Evolutionary conservation across 2,113 vertebrate species (phyloP).

Genomic region (Prolemur simus): DNA sequence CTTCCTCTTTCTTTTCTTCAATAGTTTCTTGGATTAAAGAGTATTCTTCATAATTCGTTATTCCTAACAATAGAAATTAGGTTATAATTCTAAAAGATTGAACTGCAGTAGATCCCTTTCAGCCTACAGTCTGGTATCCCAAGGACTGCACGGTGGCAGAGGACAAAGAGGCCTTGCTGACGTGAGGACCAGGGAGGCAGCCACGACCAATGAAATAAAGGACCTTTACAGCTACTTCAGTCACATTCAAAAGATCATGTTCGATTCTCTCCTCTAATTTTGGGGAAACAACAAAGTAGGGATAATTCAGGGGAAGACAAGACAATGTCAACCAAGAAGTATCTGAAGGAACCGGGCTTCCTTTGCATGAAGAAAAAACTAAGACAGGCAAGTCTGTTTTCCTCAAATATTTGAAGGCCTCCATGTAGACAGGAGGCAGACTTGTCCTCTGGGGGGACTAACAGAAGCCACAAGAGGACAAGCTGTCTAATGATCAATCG

Average conservation of each 20-base stretch:
- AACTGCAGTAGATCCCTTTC: background rate
- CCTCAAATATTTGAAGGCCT: background rate
- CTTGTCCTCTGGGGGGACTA: background rate
- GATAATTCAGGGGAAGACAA: background rate
- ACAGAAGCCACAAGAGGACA: background rate
- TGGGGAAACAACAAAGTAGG: background rate
- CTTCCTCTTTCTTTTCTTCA: slow-evolving; percentile 96
- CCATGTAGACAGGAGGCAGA: background rate
- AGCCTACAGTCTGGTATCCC: background rate
- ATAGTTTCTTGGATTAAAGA: slow-evolving; percentile 95
- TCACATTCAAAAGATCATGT: background rate
- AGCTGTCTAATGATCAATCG: background rate
- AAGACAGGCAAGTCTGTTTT: background rate
- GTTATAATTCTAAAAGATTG: background rate
- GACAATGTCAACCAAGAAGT: background rate
- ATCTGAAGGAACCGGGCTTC: background rate
- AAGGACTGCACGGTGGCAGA: fast-evolving
- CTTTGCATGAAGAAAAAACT: background rate
- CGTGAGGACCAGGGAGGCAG: background rate
- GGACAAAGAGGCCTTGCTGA: background rate
- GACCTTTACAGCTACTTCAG: background rate
- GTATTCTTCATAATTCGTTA: slow-evolving; percentile 99
- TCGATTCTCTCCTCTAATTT: background rate
- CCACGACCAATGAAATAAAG: background rate
- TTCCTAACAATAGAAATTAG: slow-evolving; percentile 88